Evolutionary conservation across 2,113 vertebrate genomes (phyloP).

Genomic region (Muntiacus muntjak): DNA sequence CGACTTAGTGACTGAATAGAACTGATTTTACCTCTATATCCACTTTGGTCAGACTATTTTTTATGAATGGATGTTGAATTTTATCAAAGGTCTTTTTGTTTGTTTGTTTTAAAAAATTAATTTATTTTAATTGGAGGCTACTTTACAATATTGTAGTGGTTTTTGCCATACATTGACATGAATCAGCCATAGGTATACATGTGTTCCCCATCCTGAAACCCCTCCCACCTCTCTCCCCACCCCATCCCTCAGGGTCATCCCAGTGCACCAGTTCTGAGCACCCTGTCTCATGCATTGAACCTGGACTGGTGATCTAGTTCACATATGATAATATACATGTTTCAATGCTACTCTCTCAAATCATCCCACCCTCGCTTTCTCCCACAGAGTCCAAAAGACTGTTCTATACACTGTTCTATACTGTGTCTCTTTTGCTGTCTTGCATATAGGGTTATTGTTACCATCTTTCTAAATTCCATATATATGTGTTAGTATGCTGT

Average conservation of each 20-base stretch:
- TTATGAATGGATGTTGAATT: background rate
- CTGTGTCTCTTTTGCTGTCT: background rate
- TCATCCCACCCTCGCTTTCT: background rate
- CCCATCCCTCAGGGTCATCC: background rate
- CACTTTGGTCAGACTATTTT: background rate
- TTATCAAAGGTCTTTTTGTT: background rate
- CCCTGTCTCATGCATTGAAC: background rate
- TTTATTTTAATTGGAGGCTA: background rate
- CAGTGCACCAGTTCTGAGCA: background rate
- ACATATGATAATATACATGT: background rate
- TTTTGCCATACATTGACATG: background rate
- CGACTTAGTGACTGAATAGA: fast-evolving
- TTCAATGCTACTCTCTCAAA: background rate
- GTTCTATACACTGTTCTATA: background rate
- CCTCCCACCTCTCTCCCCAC: background rate
- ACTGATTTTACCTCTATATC: background rate
- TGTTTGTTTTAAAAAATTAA: background rate
- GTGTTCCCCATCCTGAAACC: background rate
- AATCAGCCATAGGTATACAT: background rate
- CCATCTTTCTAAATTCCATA: background rate
- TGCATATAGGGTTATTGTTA: background rate
- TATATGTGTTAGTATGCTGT: background rate
- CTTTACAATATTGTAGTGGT: background rate
- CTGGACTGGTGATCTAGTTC: background rate
- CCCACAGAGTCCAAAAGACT: background rate